These are phyloP conservation scores for Sapayoa aenigma DNA, from an alignment of 2,113 vertebrate genomes.

Conservation along the genomic window DNA sequence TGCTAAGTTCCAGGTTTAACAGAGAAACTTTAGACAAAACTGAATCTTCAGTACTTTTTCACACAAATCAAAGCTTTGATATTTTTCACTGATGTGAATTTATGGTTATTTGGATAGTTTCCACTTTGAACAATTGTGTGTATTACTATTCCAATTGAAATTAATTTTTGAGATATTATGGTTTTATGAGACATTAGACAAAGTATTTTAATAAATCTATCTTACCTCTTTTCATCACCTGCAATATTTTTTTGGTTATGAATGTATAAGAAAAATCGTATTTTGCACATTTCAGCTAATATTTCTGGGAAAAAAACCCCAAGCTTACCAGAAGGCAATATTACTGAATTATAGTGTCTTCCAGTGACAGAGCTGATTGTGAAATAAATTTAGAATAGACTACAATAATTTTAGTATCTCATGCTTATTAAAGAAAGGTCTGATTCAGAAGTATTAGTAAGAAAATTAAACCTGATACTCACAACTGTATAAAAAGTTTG, in stretches of 20 bases:
- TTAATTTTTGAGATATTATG: neutral
- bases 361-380: neutral
- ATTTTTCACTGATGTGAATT: neutral
- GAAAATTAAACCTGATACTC: neutral
- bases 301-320: neutral
- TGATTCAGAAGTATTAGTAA: neutral
- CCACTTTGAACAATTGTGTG: neutral
- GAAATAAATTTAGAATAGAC: neutral
- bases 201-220: slow-evolving; percentile 6
- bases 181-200: neutral
- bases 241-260: slow-evolving; percentile 1
- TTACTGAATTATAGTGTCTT: slow-evolving; percentile 10
- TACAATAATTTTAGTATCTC: neutral
- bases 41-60: neutral
- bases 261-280: neutral
- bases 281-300: neutral
- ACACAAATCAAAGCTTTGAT: neutral
- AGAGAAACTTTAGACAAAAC: neutral
- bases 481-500: neutral
- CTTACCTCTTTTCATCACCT: neutral
- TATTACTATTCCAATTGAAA: neutral
- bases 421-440: neutral
- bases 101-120: neutral
- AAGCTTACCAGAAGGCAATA: slow-evolving; percentile 2
- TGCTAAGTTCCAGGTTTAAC: neutral